phyloP scores from a whole-genome alignment of 1,140 invertebrate genomes.

The Lucilia sericata region DNA sequence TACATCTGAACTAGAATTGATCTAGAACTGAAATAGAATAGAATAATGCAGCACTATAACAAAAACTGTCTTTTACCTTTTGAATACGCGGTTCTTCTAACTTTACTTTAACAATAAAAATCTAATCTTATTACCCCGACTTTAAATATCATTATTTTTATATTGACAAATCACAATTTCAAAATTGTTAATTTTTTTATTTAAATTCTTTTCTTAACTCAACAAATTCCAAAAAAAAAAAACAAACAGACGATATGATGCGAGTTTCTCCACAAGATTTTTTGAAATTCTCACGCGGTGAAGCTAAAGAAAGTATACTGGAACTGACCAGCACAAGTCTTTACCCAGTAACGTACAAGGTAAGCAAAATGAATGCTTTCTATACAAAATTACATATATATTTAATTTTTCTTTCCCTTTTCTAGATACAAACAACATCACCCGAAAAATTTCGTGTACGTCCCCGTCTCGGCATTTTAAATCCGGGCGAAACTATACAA shows the following conservation, averaged over 20 bases:
- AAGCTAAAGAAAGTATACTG: conserved; percentile 48
- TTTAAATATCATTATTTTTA: no score
- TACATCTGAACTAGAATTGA: no score
- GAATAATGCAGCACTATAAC: no score
- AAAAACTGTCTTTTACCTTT: no score
- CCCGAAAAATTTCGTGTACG: conserved; percentile 92
- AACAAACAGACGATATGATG: conserved; percentile 56
- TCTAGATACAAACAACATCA: conserved; percentile 65
- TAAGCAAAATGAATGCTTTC: conserved; percentile 43
- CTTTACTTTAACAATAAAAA: no score
- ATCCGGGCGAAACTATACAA: conserved; percentile 68
- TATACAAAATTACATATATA: conserved; percentile 68
- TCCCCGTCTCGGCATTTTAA: conserved; percentile 83
- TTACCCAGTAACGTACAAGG: conserved; percentile 56
- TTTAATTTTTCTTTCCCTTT: conserved; percentile 61
- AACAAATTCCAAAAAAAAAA: background rate
- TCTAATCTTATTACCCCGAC: no score
- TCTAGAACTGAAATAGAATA: no score
- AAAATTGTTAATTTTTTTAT: conserved; percentile 25
- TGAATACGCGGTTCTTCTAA: no score
- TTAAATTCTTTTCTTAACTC: conserved; percentile 2
- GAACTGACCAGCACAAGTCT: conserved; percentile 48
- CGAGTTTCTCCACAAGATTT: conserved; percentile 76
- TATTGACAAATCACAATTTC: background rate
- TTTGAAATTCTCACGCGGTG: conserved; percentile 72